Evolutionary conservation across 1,140 invertebrate species (phyloP).

Genomic region (Psilanteris sp.): DNA sequence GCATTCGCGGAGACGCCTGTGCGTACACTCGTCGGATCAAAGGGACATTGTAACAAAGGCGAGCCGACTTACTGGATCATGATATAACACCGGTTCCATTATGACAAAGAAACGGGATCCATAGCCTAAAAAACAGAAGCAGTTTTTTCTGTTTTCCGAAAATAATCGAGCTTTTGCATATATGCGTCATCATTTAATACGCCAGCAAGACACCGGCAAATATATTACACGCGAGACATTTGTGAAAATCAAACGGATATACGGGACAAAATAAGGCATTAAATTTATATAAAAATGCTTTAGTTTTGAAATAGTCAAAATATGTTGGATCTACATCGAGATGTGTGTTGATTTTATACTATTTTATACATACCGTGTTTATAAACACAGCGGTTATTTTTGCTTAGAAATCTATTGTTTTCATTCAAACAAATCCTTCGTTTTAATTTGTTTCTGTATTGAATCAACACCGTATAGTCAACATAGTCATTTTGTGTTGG

Average conservation of each 20-base stretch:
- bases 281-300: no score
- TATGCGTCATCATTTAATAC: conserved; percentile 20
- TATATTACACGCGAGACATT: conserved; percentile 38
- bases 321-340: no score
- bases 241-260: conserved; percentile 32
- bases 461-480: no score
- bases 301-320: no score
- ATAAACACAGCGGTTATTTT: no score
- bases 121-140: conserved; percentile 29
- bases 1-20: conserved; percentile 8
- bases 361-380: no score
- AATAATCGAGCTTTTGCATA: conserved; percentile 6
- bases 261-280: no score
- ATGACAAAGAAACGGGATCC: conserved; percentile 42
- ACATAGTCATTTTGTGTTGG: no score
- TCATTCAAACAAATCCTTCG: no score
- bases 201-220: conserved; percentile 30
- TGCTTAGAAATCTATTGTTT: no score
- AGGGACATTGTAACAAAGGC: conserved; percentile 68
- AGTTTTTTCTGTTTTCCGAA: conserved; percentile 14
- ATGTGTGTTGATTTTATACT: no score
- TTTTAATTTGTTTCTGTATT: no score
- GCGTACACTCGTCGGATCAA: conserved; percentile 56
- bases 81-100: conserved; percentile 55
- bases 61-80: conserved; percentile 60